Evolutionary conservation across 2,888 invertebrate species (phyloP).

Genomic region (Drosophila neonasuta): DNA sequence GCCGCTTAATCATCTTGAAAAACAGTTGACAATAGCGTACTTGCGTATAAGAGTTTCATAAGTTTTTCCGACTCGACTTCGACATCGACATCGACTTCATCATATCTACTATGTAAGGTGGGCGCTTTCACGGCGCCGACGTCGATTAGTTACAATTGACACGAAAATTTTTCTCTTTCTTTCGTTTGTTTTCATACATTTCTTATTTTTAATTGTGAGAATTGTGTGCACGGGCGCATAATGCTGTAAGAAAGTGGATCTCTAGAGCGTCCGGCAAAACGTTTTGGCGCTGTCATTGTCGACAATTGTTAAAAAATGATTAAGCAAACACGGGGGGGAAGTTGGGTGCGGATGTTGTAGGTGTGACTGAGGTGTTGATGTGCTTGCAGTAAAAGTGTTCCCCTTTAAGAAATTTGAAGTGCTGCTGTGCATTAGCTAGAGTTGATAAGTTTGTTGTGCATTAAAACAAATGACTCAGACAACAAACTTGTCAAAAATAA

Average conservation of each 20-base stretch:
- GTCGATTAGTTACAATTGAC: slow-evolving; percentile 77
- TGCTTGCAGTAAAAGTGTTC: slow-evolving; percentile 29
- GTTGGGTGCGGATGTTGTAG: background rate
- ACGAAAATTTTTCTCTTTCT: slow-evolving; percentile 61
- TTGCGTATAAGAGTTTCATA: slow-evolving; percentile 53
- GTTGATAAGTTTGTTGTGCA: background rate
- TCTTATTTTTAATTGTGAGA: slow-evolving; percentile 76
- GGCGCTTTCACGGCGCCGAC: slow-evolving; percentile 68
- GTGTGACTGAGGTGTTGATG: slow-evolving; percentile 8
- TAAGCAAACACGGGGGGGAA: slow-evolving; percentile 27
- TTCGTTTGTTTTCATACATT: slow-evolving; percentile 58
- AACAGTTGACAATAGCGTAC: slow-evolving; percentile 66
- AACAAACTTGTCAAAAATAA: background rate
- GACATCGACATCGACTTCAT: slow-evolving; percentile 1
- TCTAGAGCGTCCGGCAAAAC: slow-evolving; percentile 57
- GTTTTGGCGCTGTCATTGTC: slow-evolving; percentile 69
- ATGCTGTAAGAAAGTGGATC: slow-evolving; percentile 63
- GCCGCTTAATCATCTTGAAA: slow-evolving; percentile 70
- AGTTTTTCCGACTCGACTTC: slow-evolving; percentile 53
- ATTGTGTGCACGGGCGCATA: slow-evolving; percentile 47
- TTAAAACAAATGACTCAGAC: background rate
- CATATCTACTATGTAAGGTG: slow-evolving; percentile 35
- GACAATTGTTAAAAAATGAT: slow-evolving; percentile 68
- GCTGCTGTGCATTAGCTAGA: background rate
- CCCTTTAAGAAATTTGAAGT: background rate